Conservation (phyloP, 1,140 invertebrate genomes). For the Amyelois transitella region DNA sequence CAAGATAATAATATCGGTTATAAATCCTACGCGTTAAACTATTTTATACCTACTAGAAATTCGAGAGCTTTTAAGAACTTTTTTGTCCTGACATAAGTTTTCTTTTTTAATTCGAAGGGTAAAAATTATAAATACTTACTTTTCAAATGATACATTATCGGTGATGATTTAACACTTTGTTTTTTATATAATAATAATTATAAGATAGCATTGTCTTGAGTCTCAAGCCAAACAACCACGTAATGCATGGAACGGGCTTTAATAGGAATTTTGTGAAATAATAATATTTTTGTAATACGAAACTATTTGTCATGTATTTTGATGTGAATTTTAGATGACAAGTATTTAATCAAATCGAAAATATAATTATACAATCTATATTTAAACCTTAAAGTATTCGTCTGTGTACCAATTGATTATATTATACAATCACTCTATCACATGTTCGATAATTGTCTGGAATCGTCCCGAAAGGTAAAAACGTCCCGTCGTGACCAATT, state of each 20-base stretch:
- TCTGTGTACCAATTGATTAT: neutral
- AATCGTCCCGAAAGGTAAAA: neutral
- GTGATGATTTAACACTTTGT: too few relatives aligned
- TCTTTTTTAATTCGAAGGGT: too few relatives aligned
- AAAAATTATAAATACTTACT: too few relatives aligned
- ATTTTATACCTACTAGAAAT: neutral
- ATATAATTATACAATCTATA: slow-evolving; percentile 2
- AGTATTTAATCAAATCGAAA: slow-evolving; percentile 2
- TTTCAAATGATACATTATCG: too few relatives aligned
- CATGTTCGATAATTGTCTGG: neutral
- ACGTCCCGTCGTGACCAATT: slow-evolving; percentile 12
- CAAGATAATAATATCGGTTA: neutral
- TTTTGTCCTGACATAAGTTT: too few relatives aligned
- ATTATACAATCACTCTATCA: neutral
- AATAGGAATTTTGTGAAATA: slow-evolving; percentile 32
- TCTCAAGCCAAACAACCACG: slow-evolving; percentile 11
- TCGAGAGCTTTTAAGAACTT: too few relatives aligned
- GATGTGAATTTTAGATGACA: slow-evolving; percentile 34
- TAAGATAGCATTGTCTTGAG: slow-evolving; percentile 6
- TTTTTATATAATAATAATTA: neutral
- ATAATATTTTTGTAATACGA: slow-evolving; percentile 27
- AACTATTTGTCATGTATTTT: slow-evolving; percentile 25
- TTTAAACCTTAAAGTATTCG: neutral
- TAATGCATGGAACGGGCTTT: slow-evolving; percentile 58
- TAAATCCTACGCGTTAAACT: too few relatives aligned